Evolutionary conservation across 1,140 invertebrate genomes (phyloP), one percentile per base, ranked within the genome.

Genomic region (Manduca sexta): DNA sequence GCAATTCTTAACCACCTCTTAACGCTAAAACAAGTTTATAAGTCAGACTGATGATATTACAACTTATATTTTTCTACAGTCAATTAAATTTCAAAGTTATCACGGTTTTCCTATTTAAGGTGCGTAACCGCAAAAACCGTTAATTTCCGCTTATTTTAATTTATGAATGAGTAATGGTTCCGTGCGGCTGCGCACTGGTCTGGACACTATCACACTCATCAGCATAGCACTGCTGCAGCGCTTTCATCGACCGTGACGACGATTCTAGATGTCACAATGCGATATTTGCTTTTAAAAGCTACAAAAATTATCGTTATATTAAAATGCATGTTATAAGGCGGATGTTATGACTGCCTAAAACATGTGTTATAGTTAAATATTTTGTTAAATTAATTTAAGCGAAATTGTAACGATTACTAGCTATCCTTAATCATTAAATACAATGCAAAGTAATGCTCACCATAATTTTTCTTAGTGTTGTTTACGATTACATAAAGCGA

Each of bases 211-310:
- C 45, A 51, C 52, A 52, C 51, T 58, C 60, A 56, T 55, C 44
- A 48, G 52, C 45, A 45, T 50, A 33, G 44, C 45, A 44, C 37
- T 21, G 49, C 34, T 41, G 26, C 43, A n/a, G n/a, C n/a, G n/a
- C n/a, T n/a, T n/a, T n/a, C 51, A 53, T 63, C 42, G 47, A 51
- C 63, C 74, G 69, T 77, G 64, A 74, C 77, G 62, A n/a, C n/a
- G n/a, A n/a, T 17, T 16, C 59, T 55, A 78, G 71, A 78, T 81
- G 71, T 68, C 66, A 40, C 17, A 12, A 8, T 17, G 11, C 17
- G 38, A 17, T 40, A 40, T 40, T 7, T 8, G 15, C 17, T 8
- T n/a, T n/a, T n/a, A n/a, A n/a, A n/a, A 26, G 8, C 21, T 5
- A 3, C 21, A 26, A 26, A 16, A n/a, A 40, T 40, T 15, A 40